These are phyloP conservation scores for Lutraria rhynchaena DNA, from an alignment of 1,140 invertebrate genomes.

Conservation along the genomic window DNA sequence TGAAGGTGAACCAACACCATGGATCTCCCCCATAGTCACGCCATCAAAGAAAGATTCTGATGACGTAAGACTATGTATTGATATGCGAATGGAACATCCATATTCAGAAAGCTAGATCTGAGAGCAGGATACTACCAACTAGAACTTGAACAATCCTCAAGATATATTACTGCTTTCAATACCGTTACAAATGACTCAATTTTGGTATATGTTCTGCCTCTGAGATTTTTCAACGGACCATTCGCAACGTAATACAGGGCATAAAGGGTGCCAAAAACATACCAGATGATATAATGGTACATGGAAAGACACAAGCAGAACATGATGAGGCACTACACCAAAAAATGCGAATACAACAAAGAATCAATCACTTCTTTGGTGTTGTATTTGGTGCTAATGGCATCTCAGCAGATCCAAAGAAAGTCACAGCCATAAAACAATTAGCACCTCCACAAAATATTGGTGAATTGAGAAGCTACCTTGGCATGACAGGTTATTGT, in stretches of 20 bases:
- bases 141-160: constrained; percentile 40
- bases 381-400: constrained; percentile 58
- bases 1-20: constrained; percentile 12
- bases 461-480: constrained; percentile 60
- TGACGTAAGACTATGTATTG: too few relatives aligned
- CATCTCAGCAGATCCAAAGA: too few relatives aligned
- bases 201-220: constrained; percentile 65
- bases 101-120: constrained; percentile 62
- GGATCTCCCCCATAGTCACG: constrained; percentile 40
- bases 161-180: constrained; percentile 55
- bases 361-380: constrained; percentile 68
- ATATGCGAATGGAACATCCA: constrained; percentile 42
- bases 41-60: too few relatives aligned
- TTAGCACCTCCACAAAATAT: constrained; percentile 35
- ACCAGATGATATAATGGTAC: constrained; percentile 67
- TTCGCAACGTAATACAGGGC: constrained; percentile 46
- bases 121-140: constrained; percentile 61
- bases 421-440: constrained; percentile 57
- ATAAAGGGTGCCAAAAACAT: constrained; percentile 58
- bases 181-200: constrained; percentile 62
- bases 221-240: constrained; percentile 62
- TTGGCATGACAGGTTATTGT: too few relatives aligned
- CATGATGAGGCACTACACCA: constrained; percentile 65
- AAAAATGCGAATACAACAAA: constrained; percentile 57
- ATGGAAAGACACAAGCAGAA: constrained; percentile 53